Base-by-base conservation (phyloP, 1,140 invertebrate genomes). In the Papilio polytes region DNA sequence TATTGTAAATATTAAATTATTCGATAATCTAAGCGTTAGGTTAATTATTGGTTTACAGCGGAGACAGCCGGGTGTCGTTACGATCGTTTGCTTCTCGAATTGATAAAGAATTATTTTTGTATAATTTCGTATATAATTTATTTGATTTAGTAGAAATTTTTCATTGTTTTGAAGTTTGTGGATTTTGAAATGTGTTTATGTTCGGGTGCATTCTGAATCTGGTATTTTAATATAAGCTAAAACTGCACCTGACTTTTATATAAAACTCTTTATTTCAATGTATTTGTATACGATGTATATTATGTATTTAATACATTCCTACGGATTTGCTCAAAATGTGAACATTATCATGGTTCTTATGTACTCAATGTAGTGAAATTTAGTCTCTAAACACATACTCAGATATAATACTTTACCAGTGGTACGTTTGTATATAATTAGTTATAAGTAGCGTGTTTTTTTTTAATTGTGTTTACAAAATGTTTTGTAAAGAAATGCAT, bases 1-100 rank as follows among this genome's bases (percentile, higher is more conserved):
- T 85, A 83, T 80, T 94, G 92, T 94, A 94, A 93, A 94, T 94
- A 94, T 87, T 94, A 94, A 94, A 92, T 94, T 94, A 94, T 94
- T 93, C 86, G 80, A 86, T 91, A 88, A 70, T 76, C 56, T 91
- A 90, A 89, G 86, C 77, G 82, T 85, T 92, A 91, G 87, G 74
- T 88, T 90, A 91, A 88, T 93, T 90, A 88, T 85, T 87, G 86
- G 88, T 89, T 88, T 90, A 81, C 82, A 86, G 88, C 87, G 87
- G 85, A 88, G 15, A 44, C 80, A 80, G 83, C 89, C 87, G 85
- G 89, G 88, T 87, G 86, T 85, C 85, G 87, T 81, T 81, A 87
- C 86, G 85, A 89, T 89, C 89, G 86, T 84, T 89, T 86, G 83
- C 80, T 82, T 53, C 82, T 70, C 66, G 83, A 82, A 88, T 82